Evolutionary conservation across 2,797 vertebrate genomes (phyloP), one percentile per base, ranked within the genome.

Genomic region (Oophaga sylvatica): DNA sequence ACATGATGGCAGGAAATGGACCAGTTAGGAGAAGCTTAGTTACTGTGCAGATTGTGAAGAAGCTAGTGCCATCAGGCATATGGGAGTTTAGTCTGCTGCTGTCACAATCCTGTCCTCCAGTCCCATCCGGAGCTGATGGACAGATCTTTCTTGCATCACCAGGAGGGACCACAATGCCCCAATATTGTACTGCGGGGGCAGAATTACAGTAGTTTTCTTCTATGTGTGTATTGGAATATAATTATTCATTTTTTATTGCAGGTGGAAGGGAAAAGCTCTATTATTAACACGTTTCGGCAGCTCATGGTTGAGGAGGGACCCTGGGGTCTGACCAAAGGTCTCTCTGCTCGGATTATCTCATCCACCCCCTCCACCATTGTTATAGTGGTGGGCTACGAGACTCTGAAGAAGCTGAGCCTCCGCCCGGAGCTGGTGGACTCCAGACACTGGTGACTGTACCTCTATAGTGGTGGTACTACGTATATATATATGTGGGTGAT

Each of bases 311-410:
- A 99, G 91, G 98, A 99, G 89, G 97, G 98, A 0, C 94, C 94
- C 59, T 98, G 97, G 97, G 98, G 98, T n/a, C 89, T 99, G 91
- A 98, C 97, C 60, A 99, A 99, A 92, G 98, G 98, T 45, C 96
- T 99, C 65, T 99, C 98, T 0, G 98, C 98, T 2, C 96, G 98
- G 78, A 98, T 99, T 93, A 97, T 99, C 91, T 98, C 98, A 0
- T 97, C 98, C 90, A 97, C 97, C 0, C 98, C 98, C 56, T 98
- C 98, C 2, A 97, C 97, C 93, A 97, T 99, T 0, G 97, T 99
- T 93, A 97, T 99, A 57, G 98, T 99, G 89, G 97, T 99, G 75
- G 98, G 98, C 0, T 99, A 99, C 0, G 98, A 99, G 92, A 97
- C 97, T 0, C 95, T 99, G 59, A 99, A 99, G 94, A 99, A 97